Evolutionary conservation across 2,888 invertebrate species (phyloP), one percentile per base, ranked within the genome.

Genomic region (Bombylius major): DNA sequence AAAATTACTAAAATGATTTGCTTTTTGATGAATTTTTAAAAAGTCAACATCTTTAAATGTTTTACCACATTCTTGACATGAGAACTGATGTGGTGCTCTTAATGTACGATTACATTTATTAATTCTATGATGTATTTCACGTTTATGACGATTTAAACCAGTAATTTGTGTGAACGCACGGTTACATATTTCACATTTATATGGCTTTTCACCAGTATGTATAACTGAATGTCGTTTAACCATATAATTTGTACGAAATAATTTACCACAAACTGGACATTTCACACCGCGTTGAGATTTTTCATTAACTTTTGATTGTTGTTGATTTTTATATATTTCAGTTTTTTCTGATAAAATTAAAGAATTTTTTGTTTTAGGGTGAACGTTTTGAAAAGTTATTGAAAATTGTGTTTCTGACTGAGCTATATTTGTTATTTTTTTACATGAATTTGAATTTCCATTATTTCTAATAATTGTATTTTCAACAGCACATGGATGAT

Each of bases 191-290:
- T 34, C 39, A n/a, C 50, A 55, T 31, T 42, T 50, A 33, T 46
- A 55, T 34, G 51, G 50, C 36, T 36, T 50, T 46, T 55, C 50
- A 12, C 55, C 55, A 1, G 55, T 55, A 39, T 55, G 55, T 0
- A 50, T 50, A 31, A 47, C 50, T 36, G 45, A 45, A 36, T 55
- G 55, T 33, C 46, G 5, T 9, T 31, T 45, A 3, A 55, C 31
- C 7, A 32, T 55, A 36, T 55, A 46, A 6, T 50, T 36, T 39
- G 45, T 45, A 13, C 23, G 46, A 34, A 55, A 51, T 1, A 23
- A 9, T 51, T 50, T 55, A 5, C 45, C 13, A 34, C 55, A 55
- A 9, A 46, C 39, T n/a, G 34, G 34, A 31, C 55, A 55, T n/a
- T 31, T 31, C 33, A 51, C 32, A 47, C 23, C 44, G 5, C 44